Evolutionary conservation across 1,140 invertebrate genomes (phyloP), one percentile per base, ranked within the genome.

Genomic region (Calephelis nemesis): DNA sequence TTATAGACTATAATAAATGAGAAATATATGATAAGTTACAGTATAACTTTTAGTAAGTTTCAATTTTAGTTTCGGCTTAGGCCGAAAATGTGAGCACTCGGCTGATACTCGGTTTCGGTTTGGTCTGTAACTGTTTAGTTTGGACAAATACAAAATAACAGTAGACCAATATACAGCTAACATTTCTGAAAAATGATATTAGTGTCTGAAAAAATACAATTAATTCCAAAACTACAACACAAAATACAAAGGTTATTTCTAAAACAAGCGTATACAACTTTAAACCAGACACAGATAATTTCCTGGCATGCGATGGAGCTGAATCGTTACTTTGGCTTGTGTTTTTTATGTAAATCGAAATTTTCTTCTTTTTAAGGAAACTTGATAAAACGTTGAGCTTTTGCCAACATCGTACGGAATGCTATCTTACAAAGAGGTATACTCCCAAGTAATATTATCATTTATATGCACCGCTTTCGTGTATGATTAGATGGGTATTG

Each of bases 341-440:
- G 58, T 67, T 70, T 63, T 45, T 63, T 45, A 67, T 70, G 69
- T 70, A 63, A 67, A 70, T 70, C 54, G 19, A 12, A 62, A 11
- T 66, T 65, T 67, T 70, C 66, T 30, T 50, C 19, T 62, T 63
- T 69, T 62, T 10, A 50, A 69, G 64, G 42, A 49, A 63, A 70
- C 40, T 67, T 70, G 47, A 63, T 70, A 66, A 70, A 67, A 60
- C 42, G 60, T 60, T 63, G 64, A 45, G 65, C 48, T 62, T 67
- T 71, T 71, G 69, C 69, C 69, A 71, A 71, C 60, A 67, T 50
- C 64, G 42, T 65, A 63, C 19, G 10, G 62, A 47, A 63, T 49
- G 10, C 64, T 71, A 66, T 42, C 64, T 63, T 50, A 67, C 48
- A 50, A 47, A 66, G 58, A 40, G 54, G 54, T 60, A 60, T 40